These are phyloP conservation scores for Puma concolor DNA, from an alignment of 2,113 vertebrate species.

Conservation along the genomic window DNA sequence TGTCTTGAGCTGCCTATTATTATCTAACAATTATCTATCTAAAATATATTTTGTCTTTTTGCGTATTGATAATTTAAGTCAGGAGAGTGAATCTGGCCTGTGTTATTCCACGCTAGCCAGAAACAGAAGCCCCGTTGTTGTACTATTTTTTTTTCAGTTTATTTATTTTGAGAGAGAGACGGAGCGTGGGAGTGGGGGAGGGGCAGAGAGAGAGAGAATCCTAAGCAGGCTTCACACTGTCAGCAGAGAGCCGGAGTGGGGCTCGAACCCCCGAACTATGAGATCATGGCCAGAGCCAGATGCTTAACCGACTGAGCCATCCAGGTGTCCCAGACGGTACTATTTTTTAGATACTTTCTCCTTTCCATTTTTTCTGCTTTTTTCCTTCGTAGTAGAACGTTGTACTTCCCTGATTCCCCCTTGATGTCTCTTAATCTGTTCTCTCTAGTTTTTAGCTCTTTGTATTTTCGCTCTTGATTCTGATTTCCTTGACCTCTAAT, in stretches of 20 bases:
- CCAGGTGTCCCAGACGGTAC: too few species aligned
- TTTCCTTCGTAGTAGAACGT: background rate
- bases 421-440: background rate
- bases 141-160: too few species aligned
- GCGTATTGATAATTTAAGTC: background rate
- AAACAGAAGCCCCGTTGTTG: background rate
- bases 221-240: too few species aligned
- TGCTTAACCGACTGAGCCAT: too few species aligned
- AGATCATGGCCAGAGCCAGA: too few species aligned
- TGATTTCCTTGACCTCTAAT: background rate
- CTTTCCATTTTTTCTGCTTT: background rate
- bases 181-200: too few species aligned
- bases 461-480: background rate
- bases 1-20: background rate
- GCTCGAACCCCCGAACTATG: too few species aligned
- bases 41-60: background rate
- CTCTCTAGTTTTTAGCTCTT: background rate
- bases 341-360: background rate
- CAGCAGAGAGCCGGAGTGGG: too few species aligned
- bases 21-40: background rate
- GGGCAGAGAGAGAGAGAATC: too few species aligned
- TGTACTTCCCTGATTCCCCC: background rate
- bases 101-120: background rate
- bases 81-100: background rate
- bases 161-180: too few species aligned